phyloP scores from a whole-genome alignment of 2,797 vertebrate genomes.

The Pantherophis vulpinus region DNA sequence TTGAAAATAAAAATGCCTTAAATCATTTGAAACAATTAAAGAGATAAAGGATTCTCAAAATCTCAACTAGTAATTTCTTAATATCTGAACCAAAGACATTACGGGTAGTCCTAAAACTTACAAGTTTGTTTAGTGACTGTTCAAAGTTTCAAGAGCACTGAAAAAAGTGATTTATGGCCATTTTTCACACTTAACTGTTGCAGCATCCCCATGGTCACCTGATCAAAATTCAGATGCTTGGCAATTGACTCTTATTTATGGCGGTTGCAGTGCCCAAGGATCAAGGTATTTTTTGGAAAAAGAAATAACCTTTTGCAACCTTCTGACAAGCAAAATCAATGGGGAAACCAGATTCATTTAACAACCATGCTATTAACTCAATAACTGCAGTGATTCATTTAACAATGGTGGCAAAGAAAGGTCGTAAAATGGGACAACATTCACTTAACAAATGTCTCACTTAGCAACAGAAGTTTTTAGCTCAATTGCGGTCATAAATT shows the following conservation, averaged over 20 bases:
- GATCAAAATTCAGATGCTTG: background rate
- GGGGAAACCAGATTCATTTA: background rate
- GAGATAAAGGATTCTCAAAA: background rate
- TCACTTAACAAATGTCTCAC: background rate
- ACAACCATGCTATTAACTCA: background rate
- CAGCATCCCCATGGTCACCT: background rate
- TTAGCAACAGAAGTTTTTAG: background rate
- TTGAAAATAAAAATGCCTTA: background rate
- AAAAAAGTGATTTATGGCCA: background rate
- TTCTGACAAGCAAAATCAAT: background rate
- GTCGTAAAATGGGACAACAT: background rate
- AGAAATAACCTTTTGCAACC: background rate
- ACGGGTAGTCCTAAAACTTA: background rate
- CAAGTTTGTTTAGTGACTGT: background rate
- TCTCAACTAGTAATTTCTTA: background rate
- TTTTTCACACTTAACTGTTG: background rate
- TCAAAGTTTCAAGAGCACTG: background rate
- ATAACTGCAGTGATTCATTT: background rate
- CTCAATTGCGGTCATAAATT: background rate
- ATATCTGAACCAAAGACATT: background rate
- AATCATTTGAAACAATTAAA: background rate
- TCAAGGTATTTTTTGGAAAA: background rate
- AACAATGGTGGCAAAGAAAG: background rate
- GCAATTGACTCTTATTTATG: background rate
- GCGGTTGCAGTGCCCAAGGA: background rate